Evolutionary conservation across 1,140 invertebrate genomes (phyloP).

Genomic region (Onthophagus taurus): DNA sequence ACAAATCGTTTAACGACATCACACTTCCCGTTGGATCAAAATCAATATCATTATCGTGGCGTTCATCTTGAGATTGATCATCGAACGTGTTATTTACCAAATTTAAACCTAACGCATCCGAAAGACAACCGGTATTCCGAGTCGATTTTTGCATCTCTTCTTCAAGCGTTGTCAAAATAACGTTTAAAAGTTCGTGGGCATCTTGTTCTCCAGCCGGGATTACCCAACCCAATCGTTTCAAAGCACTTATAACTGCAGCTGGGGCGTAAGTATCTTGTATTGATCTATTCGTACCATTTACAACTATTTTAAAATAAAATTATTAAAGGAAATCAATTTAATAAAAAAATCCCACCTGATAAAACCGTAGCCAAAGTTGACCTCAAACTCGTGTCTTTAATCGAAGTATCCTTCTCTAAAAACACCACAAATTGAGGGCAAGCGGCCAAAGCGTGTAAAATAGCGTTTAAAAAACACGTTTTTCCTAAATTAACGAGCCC

Average conservation of each 20-base stretch:
- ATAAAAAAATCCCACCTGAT: constrained; percentile 25
- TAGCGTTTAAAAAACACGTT: constrained; percentile 79
- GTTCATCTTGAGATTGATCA: constrained; percentile 16
- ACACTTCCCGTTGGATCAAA: constrained; percentile 32
- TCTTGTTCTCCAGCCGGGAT: constrained; percentile 86
- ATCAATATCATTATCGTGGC: constrained; percentile 16
- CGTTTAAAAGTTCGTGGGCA: constrained; percentile 84
- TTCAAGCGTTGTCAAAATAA: constrained; percentile 75
- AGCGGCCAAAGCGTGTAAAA: constrained; percentile 73
- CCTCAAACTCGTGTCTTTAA: constrained; percentile 32
- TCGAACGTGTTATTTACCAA: constrained; percentile 14
- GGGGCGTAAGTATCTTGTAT: constrained; percentile 49
- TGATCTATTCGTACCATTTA: constrained; percentile 67
- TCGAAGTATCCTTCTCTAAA: constrained; percentile 51
- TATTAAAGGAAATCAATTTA: constrained; percentile 2
- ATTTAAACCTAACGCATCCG: constrained; percentile 51
- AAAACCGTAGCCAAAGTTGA: constrained; percentile 32
- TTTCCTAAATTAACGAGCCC: constrained; percentile 77
- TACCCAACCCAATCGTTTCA: constrained; percentile 69
- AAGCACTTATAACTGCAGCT: constrained; percentile 62
- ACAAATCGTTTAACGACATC: constrained; percentile 35
- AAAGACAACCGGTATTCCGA: constrained; percentile 56
- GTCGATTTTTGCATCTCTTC: constrained; percentile 58
- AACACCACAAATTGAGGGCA: constrained; percentile 72
- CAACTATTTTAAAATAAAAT: constrained; percentile 43